Evolutionary conservation across 2,797 vertebrate genomes (phyloP).

Genomic region (Thripadectes ignobilis): DNA sequence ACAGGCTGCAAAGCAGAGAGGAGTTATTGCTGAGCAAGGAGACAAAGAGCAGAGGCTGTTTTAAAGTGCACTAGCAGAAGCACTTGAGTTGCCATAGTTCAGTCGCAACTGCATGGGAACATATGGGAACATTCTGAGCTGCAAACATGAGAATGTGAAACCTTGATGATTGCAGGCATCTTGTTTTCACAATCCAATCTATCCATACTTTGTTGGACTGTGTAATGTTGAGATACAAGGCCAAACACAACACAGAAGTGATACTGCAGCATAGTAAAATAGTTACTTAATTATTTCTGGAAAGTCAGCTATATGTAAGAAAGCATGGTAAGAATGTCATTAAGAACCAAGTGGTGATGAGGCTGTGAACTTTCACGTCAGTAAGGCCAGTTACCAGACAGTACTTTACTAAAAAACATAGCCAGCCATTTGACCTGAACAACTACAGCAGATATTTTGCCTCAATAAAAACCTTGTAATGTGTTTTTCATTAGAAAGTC

Average conservation of each 20-base stretch:
- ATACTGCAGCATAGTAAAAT: neutral
- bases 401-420: neutral
- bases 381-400: neutral
- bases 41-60: neutral
- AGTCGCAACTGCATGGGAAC: neutral
- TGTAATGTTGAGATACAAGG: neutral
- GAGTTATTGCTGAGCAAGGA: neutral
- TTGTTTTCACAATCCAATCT: neutral
- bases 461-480: neutral
- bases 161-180: neutral
- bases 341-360: neutral
- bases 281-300: neutral
- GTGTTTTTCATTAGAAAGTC: neutral
- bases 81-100: neutral
- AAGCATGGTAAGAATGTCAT: neutral
- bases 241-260: neutral
- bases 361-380: neutral
- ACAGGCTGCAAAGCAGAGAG: neutral
- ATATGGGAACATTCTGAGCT: neutral
- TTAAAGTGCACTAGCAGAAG: neutral
- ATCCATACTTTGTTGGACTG: neutral
- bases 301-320: neutral
- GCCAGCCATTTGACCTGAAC: neutral
- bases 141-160: neutral
- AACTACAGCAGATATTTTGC: neutral